Base-by-base conservation (phyloP, 2,888 invertebrate genomes). In the Marronus borbonicus region DNA sequence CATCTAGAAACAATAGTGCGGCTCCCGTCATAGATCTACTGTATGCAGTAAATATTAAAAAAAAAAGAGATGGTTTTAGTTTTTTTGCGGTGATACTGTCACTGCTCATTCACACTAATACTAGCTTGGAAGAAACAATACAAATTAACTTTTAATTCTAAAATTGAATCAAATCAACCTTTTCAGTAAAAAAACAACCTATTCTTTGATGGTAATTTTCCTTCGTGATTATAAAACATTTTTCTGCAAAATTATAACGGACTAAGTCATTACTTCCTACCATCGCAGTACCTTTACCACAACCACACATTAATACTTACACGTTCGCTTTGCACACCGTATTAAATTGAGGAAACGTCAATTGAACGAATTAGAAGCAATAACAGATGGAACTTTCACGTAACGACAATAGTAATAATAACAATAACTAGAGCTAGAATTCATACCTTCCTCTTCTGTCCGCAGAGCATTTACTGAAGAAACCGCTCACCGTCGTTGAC, bases 401-500 rank as follows among this genome's bases (percentile, higher is more conserved):
- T 55, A 36, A 17, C 36, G 17, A 49, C 17, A 36, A 3, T 39
- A 17, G 58, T 36, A 70, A 70, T 39, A 31, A 36, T 36, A 50
- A 52, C 36, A 36, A 28, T 14, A 62, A 55, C 66, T 50, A 55
- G 55, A 70, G 20, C 55, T 17, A 20, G 5, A 58, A 20, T 64
- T 55, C 58, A 74, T 77, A 79, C 80, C 80, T 28, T 20, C 24
- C 24, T 62, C 17, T 74, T n/a, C 62, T 74, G 68, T 85, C 88
- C 89, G 66, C 89, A 95, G 98, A 97, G 88, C 94, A 96, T 89
- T 89, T 97, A 81, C 90, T 98, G 86, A 94, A 94, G 87, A 95
- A 94, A 83, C 94, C 95, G 70, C 90, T 98, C 84, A 98, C 97
- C 2, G 93, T 95, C 74, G 93, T 98, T 79, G 94, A 96, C 81